phyloP scores from a whole-genome alignment of 2,797 vertebrate genomes.

The Crenichthys baileyi region DNA sequence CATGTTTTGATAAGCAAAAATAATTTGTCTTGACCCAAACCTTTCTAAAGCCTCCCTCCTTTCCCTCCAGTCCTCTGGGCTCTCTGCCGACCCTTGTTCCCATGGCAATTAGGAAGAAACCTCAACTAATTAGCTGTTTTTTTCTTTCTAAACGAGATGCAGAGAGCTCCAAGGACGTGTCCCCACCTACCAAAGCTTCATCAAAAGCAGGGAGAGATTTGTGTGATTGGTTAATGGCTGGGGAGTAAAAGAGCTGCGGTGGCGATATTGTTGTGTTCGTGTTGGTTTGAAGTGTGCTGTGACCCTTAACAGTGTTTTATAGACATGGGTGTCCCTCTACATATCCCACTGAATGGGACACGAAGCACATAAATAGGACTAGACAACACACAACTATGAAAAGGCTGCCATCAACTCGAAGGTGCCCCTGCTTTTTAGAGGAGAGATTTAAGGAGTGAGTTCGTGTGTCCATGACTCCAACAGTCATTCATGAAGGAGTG shows the following conservation, averaged over 20 bases:
- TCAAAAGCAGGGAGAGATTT: conserved; percentile 65
- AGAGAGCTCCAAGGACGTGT: conserved; percentile 13
- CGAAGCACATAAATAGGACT: conserved; percentile 33
- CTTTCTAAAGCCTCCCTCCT: conserved; percentile 33
- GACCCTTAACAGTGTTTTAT: conserved; percentile 59
- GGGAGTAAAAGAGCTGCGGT: conserved; percentile 57
- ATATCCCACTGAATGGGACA: conserved; percentile 45
- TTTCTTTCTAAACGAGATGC: conserved; percentile 41
- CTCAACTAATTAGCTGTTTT: conserved; percentile 55
- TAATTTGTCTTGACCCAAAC: conserved; percentile 20
- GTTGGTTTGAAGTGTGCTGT: conserved; percentile 52
- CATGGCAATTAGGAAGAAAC: conserved; percentile 63
- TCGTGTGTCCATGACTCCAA: conserved; percentile 15
- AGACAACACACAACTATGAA: conserved; percentile 31
- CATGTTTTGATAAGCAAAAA: background rate
- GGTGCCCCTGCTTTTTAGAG: conserved; percentile 17
- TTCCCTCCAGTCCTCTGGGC: conserved; percentile 58
- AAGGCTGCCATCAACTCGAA: conserved; percentile 22
- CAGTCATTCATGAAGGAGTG: conserved; percentile 11
- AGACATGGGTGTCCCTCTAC: conserved; percentile 59
- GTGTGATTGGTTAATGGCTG: conserved; percentile 70
- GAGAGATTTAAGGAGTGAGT: conserved; percentile 10
- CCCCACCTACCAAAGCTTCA: conserved; percentile 24
- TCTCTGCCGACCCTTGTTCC: conserved; percentile 64
- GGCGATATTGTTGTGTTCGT: conserved; percentile 51